phyloP scores from a whole-genome alignment of 2,888 invertebrate species.

The Cancer borealis region DNA sequence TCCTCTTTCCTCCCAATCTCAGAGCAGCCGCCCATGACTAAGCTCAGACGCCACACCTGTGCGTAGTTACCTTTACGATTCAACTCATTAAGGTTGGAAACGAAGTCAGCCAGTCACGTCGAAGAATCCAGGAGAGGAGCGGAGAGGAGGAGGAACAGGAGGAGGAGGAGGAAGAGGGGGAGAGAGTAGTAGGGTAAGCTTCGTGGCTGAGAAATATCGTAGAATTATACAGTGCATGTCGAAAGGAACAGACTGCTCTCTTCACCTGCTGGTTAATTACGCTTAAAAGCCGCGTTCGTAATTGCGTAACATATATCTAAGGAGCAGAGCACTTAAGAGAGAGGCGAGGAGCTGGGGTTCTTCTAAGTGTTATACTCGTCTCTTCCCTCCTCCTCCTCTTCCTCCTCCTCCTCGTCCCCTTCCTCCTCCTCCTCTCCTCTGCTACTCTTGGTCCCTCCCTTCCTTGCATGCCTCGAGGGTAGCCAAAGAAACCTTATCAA shows the following conservation, averaged over 20 bases:
- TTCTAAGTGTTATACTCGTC: conserved; percentile 15
- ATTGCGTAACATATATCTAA: conserved; percentile 60
- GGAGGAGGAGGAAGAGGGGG: background rate
- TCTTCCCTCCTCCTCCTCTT: background rate
- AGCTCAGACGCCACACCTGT: background rate
- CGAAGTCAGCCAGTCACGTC: background rate
- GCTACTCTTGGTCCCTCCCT: background rate
- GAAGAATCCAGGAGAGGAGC: background rate
- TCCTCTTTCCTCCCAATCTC: background rate
- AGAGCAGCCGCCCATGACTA: background rate
- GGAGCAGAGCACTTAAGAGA: background rate
- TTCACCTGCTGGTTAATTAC: conserved; percentile 60
- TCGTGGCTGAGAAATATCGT: conserved; percentile 53
- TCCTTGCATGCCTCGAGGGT: background rate
- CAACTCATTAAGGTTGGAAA: conserved; percentile 47
- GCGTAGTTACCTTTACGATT: conserved; percentile 27
- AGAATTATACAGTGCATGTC: conserved; percentile 62
- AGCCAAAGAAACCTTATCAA: background rate
- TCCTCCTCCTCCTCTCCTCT: background rate
- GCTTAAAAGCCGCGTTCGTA: conserved; percentile 50
- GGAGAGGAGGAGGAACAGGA: background rate
- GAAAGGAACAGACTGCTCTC: conserved; percentile 59
- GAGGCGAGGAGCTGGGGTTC: background rate
- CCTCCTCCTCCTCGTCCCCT: background rate
- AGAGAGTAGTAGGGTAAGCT: background rate